Percentiles rank a stretch among this genome's conserved stretches.
These are phyloP conservation scores for Disparrhopalites patrizii DNA, from an alignment of 2,888 invertebrate species.

Conservation along the genomic window DNA sequence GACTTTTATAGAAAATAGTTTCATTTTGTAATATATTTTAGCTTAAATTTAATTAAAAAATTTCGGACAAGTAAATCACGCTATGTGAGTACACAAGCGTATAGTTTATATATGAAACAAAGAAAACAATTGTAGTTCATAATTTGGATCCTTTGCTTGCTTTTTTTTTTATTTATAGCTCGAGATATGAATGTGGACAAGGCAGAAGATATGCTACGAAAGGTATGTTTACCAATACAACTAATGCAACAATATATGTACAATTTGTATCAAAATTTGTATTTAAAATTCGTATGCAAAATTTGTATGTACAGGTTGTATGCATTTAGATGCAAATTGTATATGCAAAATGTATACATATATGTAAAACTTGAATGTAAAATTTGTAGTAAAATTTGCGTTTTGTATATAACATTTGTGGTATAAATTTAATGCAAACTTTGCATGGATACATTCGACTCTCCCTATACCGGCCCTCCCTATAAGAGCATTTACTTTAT, in stretches of 20 bases:
- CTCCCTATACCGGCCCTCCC: no score
- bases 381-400: no score
- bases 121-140: no score
- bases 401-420: no score
- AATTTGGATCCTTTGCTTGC: no score
- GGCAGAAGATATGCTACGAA: slow-evolving; percentile 17
- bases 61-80: neutral
- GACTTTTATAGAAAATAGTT: neutral
- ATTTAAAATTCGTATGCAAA: neutral
- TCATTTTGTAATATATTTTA: neutral
- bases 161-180: slow-evolving; percentile 12
- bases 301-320: neutral
- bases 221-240: slow-evolving; percentile 1
- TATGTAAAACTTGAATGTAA: no score
- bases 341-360: no score
- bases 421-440: no score
- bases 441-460: no score
- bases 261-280: neutral
- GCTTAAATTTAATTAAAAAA: neutral
- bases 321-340: neutral
- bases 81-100: neutral
- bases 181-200: slow-evolving; percentile 10
- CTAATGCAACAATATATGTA: neutral
- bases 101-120: neutral
- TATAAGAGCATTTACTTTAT: no score